phyloP scores from a whole-genome alignment of 1,140 invertebrate species.

The Zophobas atratus region DNA sequence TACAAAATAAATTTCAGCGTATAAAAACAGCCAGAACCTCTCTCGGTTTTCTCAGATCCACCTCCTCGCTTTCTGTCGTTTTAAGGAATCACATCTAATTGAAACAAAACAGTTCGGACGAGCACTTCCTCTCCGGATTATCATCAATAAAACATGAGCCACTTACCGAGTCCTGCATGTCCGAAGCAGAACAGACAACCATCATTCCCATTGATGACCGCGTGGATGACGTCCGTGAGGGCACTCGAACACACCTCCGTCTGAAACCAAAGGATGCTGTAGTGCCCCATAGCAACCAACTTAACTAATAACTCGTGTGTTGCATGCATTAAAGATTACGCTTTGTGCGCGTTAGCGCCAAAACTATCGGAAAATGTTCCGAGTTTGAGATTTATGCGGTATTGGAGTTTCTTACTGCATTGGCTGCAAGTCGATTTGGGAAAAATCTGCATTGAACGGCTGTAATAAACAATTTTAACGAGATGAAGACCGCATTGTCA shows the following conservation, averaged over 20 bases:
- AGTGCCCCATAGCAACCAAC: slow-evolving; percentile 46
- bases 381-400: background rate
- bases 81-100: slow-evolving; percentile 28
- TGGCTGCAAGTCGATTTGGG: background rate
- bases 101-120: slow-evolving; percentile 41
- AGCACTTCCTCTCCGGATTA: background rate
- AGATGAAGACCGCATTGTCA: slow-evolving; percentile 30
- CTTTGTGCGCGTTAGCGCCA: background rate
- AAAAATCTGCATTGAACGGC: slow-evolving; percentile 7
- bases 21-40: too few species aligned
- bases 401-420: background rate
- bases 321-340: slow-evolving; percentile 29
- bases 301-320: slow-evolving; percentile 51
- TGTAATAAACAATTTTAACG: slow-evolving; percentile 30
- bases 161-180: slow-evolving; percentile 90
- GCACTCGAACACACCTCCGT: slow-evolving; percentile 91
- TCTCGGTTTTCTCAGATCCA: background rate
- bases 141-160: slow-evolving; percentile 43
- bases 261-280: slow-evolving; percentile 74
- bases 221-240: slow-evolving; percentile 92
- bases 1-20: too few species aligned
- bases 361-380: slow-evolving; percentile 13
- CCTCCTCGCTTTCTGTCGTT: background rate
- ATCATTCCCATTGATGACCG: slow-evolving; percentile 94
- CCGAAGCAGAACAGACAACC: slow-evolving; percentile 95